Conservation (phyloP, 2,888 invertebrate species). For the Cynaeus angustus region DNA sequence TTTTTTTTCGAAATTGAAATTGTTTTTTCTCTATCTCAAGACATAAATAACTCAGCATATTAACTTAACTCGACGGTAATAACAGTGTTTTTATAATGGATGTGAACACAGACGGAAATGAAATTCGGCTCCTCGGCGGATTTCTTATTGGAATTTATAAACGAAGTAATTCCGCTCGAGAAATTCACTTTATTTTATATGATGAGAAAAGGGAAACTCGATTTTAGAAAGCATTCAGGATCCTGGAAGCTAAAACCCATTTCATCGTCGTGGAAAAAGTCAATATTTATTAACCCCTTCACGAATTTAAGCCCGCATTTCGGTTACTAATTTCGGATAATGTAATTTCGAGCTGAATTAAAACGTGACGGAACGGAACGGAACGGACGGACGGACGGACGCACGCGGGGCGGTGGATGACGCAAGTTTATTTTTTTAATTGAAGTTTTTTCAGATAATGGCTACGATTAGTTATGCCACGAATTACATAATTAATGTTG, state of each 20-base stretch:
- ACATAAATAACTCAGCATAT: slow-evolving; percentile 46
- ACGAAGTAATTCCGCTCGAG: slow-evolving; percentile 64
- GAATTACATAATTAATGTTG: slow-evolving; percentile 37
- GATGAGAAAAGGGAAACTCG: slow-evolving; percentile 61
- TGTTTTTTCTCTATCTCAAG: slow-evolving; percentile 25
- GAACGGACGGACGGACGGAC: too few relatives aligned
- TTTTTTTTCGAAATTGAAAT: slow-evolving; percentile 42
- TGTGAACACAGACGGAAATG: slow-evolving; percentile 54
- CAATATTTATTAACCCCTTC: slow-evolving; percentile 49
- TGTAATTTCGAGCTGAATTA: slow-evolving; percentile 26
- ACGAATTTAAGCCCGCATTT: slow-evolving; percentile 32
- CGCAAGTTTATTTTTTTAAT: neutral
- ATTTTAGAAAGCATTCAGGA: slow-evolving; percentile 52
- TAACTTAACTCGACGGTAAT: slow-evolving; percentile 51
- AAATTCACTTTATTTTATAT: slow-evolving; percentile 64
- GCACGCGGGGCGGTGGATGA: too few relatives aligned
- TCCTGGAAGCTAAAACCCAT: slow-evolving; percentile 44
- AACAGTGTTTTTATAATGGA: slow-evolving; percentile 51
- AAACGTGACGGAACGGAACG: neutral
- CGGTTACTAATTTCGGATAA: slow-evolving; percentile 43
- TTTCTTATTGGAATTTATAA: slow-evolving; percentile 65
- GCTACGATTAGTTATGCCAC: slow-evolving; percentile 1
- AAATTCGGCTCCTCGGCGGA: slow-evolving; percentile 53
- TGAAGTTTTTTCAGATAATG: neutral
- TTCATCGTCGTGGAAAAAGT: slow-evolving; percentile 46